Percentiles rank a stretch among this genome's conserved stretches.
Evolutionary conservation across 2,888 invertebrate genomes (phyloP).

Genomic region (Oscheius sp.): DNA sequence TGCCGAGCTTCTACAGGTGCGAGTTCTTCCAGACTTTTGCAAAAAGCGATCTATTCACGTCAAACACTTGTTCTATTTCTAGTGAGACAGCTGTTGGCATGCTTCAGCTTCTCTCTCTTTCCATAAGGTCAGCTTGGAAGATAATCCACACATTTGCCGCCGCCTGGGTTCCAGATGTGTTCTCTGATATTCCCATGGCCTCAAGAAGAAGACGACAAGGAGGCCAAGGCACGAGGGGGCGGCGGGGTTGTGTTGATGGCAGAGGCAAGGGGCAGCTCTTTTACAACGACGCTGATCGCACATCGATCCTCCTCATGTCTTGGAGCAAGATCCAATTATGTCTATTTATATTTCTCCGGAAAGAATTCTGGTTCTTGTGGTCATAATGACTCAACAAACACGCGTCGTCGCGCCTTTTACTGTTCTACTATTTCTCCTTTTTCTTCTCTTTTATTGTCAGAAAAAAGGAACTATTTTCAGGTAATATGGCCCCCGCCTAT

Average conservation of each 20-base stretch:
- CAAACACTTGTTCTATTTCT: too few species aligned
- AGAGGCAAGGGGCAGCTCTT: background rate
- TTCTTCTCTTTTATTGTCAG: background rate
- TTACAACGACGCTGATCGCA: constrained; percentile 15
- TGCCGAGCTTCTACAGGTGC: too few species aligned
- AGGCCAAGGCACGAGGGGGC: background rate
- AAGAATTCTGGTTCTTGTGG: background rate
- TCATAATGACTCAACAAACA: constrained; percentile 9
- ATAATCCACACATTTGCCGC: too few species aligned
- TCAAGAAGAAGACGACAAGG: too few species aligned
- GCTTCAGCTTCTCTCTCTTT: too few species aligned
- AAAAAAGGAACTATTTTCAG: background rate
- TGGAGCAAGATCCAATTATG: constrained; percentile 6
- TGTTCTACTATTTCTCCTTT: background rate
- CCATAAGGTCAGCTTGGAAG: too few species aligned
- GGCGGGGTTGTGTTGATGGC: constrained; percentile 1
- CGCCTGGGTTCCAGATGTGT: too few species aligned
- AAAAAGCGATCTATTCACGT: too few species aligned
- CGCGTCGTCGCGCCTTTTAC: too few species aligned
- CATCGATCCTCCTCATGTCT: constrained; percentile 10
- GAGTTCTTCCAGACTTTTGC: too few species aligned
- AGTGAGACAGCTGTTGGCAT: too few species aligned
- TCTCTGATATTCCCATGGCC: background rate
- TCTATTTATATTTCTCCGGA: background rate
- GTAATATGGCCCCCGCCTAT: constrained; percentile 21